Base-by-base conservation (phyloP, 2,888 invertebrate genomes). In the Argyra leucocephala region DNA sequence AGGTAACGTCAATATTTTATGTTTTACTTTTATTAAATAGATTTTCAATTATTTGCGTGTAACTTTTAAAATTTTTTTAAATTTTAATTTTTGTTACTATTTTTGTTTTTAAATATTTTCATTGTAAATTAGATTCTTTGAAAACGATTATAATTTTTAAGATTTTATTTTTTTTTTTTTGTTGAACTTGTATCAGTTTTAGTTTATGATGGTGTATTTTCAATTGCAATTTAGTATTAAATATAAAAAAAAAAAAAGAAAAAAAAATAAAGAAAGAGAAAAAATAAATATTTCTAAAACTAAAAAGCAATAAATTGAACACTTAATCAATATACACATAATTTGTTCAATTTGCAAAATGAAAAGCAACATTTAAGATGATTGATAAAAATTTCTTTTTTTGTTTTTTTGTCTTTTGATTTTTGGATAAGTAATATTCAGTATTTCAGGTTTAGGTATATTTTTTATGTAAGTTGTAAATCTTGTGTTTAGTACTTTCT, bases 281-380 rank as follows among this genome's bases (percentile, higher is more conserved):
- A 48, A 18, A 18, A 48, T 18, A 7, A 48, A 15, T 48, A 15
- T 48, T 48, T 48, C 48, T 48, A 48, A n/a, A 48, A n/a, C 48
- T 48, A 5, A 68, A 69, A 67, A 67, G 70, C 71, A 70, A 72
- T 72, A 72, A 71, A 70, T 72, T 72, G 70, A 71, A 71, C 71
- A 71, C 71, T 69, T 72, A 73, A 82, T 82, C 75, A 82, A 75
- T 82, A 82, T 80, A 73, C 76, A 82, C 82, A 82, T 83, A 82
- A 82, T 81, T 76, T 77, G 81, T 82, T 80, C 79, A 81, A 81
- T 81, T 81, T 80, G 81, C 80, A 78, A 72, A 73, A 73, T 74
- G 74, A 71, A 71, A 71, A 73, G 76, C 80, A 80, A 82, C 82
- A 77, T 78, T 79, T 79, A 72, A 71, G 71, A 76, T 77, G 75